Base-by-base conservation (phyloP, 2,888 invertebrate genomes). In the Petrolisthes manimaculis region DNA sequence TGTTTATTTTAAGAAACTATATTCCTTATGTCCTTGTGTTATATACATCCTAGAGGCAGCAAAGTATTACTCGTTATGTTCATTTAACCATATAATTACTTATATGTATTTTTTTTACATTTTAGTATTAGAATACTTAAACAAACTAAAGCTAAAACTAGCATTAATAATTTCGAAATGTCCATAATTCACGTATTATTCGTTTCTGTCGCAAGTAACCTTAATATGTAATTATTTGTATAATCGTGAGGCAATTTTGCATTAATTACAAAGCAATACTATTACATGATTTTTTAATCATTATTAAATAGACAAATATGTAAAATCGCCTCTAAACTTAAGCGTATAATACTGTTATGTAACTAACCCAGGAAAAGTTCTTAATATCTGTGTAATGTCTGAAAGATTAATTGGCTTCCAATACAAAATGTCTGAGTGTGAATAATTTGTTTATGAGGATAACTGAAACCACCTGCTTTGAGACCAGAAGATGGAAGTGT, bases 381-480 rank as follows among this genome's bases (percentile, higher is more conserved):
- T 9, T 9, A 61, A 61, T 18, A 61, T 14, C 9, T 61, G 18
- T 61, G 9, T 9, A 9, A 61, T 18, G 12, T 85, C 24, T 54
- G 55, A 83, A 54, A 69, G 51, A 51, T 81, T 81, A 69, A 88
- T 88, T 88, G 88, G 88, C 88, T 88, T 88, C 88, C 88, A 88
- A 84, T 88, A 88, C 88, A 88, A 69, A 88, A 84, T 88, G 84
- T 88, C 88, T 88, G 71, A 71, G 77, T 67, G n/a, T 56, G 56
- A 88, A 56, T 69, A 21, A 67, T 78, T 81, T 53, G 77, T 24
- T n/a, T 53, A 71, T 24, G 53, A 69, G 53, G n/a, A 14, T 69
- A 37, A 37, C 37, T 37, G 37, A 37, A 37, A 37, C 37, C 37
- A 37, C 37, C 37, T 37, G 37, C 74, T 81, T 81, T 67, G 67